These are phyloP conservation scores for Coleophora flavipennella DNA, from an alignment of 2,888 invertebrate species.

Conservation along the genomic window DNA sequence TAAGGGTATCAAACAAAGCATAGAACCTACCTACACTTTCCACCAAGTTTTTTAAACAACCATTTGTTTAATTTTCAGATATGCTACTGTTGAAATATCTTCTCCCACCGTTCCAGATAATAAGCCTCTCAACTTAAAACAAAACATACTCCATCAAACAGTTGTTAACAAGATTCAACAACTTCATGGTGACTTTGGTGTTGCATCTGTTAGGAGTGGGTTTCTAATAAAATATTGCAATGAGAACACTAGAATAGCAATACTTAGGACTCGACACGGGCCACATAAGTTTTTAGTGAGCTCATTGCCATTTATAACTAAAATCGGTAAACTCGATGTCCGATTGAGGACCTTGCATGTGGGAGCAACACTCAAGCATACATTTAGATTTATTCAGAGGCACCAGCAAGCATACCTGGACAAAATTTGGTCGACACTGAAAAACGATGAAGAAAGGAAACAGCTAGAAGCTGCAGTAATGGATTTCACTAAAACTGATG, in stretches of 20 bases:
- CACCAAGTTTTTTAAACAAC: conserved; percentile 14
- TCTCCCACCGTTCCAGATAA: conserved; percentile 59
- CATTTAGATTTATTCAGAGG: conserved; percentile 80
- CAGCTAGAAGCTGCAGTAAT: conserved; percentile 64
- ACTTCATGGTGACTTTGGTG: conserved; percentile 83
- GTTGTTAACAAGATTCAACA: conserved; percentile 77
- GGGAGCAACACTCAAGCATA: conserved; percentile 85
- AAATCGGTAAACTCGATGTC: conserved; percentile 75
- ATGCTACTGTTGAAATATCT: conserved; percentile 78
- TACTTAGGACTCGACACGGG: conserved; percentile 81
- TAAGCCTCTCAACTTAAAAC: conserved; percentile 62
- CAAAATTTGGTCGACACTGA: conserved; percentile 73
- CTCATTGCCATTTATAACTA: conserved; percentile 78
- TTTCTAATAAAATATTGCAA: conserved; percentile 87
- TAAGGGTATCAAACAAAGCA: neutral
- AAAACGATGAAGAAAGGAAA: conserved; percentile 75
- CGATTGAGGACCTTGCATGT: conserved; percentile 78
- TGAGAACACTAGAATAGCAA: conserved; percentile 80
- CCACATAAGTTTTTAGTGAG: conserved; percentile 81
- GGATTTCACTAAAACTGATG: conserved; percentile 62
- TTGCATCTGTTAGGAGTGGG: conserved; percentile 79
- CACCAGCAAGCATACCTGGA: conserved; percentile 79
- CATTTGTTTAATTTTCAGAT: conserved; percentile 56
- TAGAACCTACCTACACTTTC: too few relatives aligned
- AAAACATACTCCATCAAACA: conserved; percentile 67